These are phyloP conservation scores for Melopsittacus undulatus DNA, from an alignment of 2,797 vertebrate genomes.

Conservation along the genomic window DNA sequence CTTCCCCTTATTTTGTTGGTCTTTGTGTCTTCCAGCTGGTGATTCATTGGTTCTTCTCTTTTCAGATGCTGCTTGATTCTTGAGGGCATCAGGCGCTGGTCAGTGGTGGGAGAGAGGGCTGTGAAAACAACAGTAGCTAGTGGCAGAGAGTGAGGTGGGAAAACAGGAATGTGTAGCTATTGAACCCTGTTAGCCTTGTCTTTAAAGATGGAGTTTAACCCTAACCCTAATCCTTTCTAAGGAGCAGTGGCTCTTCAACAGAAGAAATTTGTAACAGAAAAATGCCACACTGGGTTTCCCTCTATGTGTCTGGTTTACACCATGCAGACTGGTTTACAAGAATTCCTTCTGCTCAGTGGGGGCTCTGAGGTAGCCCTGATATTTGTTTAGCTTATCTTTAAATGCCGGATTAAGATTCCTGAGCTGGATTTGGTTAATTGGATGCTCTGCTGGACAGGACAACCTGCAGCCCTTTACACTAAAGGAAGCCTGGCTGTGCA, in stretches of 20 bases:
- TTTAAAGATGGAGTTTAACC: neutral
- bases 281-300: neutral
- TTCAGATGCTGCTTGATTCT: neutral
- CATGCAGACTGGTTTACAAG: neutral
- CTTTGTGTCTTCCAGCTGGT: neutral
- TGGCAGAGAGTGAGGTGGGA: neutral
- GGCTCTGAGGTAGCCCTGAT: neutral
- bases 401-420: neutral
- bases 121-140: neutral
- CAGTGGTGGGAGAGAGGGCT: neutral
- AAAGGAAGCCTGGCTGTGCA: neutral
- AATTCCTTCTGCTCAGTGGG: neutral
- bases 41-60: neutral
- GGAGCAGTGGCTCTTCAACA: neutral
- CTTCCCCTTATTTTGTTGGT: neutral
- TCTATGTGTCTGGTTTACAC: neutral
- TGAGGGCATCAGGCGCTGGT: neutral
- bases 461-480: neutral
- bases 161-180: neutral
- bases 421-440: neutral
- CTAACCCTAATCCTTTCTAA: neutral
- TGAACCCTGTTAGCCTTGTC: neutral
- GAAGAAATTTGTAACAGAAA: neutral
- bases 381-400: neutral
- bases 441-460: neutral